Percentiles rank a stretch among this genome's conserved stretches.
Conservation (phyloP, 30 jellyfish, hydroid and myxozoan genomes). For the Aurelia aurita complex sp. Pacific region DNA sequence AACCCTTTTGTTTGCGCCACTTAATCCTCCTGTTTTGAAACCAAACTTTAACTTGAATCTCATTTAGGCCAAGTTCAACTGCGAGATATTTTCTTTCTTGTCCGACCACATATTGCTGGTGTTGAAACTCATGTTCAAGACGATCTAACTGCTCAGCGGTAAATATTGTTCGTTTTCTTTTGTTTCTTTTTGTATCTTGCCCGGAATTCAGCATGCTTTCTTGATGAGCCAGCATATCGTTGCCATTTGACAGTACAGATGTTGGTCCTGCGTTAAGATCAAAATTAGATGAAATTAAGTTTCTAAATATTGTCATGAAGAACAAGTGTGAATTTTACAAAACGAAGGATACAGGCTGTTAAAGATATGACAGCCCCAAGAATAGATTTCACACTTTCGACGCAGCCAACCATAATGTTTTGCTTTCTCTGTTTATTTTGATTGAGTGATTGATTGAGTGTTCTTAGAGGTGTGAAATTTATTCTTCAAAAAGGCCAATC, state of each 20-base stretch:
- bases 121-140: conserved; percentile 97
- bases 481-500: no score
- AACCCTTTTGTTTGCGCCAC: conserved; percentile 91
- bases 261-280: neutral
- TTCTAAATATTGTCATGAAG: no score
- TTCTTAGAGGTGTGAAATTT: no score
- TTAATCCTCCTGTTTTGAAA: conserved; percentile 98
- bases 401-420: no score
- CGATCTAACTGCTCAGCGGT: conserved; percentile 97
- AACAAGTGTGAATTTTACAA: no score
- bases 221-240: neutral
- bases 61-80: conserved; percentile 91
- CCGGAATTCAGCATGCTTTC: conserved; percentile 22
- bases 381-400: no score
- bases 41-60: conserved; percentile 98
- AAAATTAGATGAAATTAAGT: neutral
- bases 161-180: conserved; percentile 96
- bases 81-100: conserved; percentile 98
- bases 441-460: no score
- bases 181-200: conserved; percentile 56
- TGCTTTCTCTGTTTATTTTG: no score
- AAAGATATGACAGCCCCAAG: no score
- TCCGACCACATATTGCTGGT: conserved; percentile 98
- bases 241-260: neutral
- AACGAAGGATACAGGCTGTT: no score